Percentiles rank a stretch among this genome's conserved stretches.
These are phyloP conservation scores for Cavia aperea DNA, from an alignment of 2,113 vertebrate genomes.

Conservation along the genomic window DNA sequence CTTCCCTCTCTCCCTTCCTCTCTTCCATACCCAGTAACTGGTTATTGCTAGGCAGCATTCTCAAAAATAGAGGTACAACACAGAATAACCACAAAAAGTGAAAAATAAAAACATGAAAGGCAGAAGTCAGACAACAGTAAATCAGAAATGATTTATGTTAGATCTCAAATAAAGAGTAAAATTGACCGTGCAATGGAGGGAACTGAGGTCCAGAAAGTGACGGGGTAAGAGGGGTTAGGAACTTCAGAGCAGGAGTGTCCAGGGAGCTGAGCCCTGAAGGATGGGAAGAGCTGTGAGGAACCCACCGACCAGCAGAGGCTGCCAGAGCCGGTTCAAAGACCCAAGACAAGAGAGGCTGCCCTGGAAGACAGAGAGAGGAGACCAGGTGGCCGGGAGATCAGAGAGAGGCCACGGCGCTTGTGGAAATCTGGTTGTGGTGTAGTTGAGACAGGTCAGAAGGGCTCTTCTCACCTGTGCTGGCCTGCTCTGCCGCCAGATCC, in stretches of 20 bases:
- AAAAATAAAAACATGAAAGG: not conserved
- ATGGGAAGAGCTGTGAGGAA: not conserved
- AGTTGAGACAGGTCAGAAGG: not conserved
- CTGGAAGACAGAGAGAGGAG: not conserved
- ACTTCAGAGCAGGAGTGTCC: not conserved
- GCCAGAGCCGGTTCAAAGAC: not conserved
- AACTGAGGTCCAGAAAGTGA: not conserved
- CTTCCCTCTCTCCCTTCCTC: not conserved
- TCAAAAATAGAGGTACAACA: not conserved
- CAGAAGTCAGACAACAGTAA: not conserved
- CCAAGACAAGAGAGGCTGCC: rapidly evolving
- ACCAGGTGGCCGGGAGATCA: not conserved
- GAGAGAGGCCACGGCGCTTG: not conserved
- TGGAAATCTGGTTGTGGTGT: not conserved
- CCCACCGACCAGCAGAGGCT: not conserved
- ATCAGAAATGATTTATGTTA: not conserved
- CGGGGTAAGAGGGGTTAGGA: not conserved
- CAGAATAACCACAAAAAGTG: not conserved
- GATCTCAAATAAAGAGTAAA: not conserved
- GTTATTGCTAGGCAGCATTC: not conserved
- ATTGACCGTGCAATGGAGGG: not conserved
- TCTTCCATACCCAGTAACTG: not conserved
- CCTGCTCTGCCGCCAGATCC: not conserved
- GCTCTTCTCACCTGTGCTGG: not conserved
- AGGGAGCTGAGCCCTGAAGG: not conserved